Conservation (phyloP, 2,113 vertebrate species). For the Clupea harengus region DNA sequence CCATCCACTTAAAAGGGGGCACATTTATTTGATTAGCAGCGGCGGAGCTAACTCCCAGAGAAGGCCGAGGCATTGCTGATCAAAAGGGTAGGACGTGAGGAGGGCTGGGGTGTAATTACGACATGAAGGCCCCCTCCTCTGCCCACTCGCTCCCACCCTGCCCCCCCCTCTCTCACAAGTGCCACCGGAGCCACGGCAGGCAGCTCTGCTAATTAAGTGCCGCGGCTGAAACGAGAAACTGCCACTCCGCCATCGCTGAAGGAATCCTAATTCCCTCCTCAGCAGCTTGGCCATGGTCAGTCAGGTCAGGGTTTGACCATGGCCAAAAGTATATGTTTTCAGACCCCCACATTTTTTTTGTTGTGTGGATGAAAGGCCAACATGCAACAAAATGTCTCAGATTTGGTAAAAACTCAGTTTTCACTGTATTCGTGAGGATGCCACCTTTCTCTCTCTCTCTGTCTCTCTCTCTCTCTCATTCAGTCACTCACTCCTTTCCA, state of each 20-base stretch:
- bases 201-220: slow-evolving; percentile 38
- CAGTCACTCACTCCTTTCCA: neutral
- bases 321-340: neutral
- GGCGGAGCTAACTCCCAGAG: slow-evolving; percentile 48
- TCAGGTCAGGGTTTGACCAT: slow-evolving; percentile 13
- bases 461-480: neutral
- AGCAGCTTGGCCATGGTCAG: neutral
- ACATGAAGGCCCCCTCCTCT: slow-evolving; percentile 29
- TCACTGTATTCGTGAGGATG: too few relatives aligned
- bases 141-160: too few relatives aligned
- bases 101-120: slow-evolving; percentile 45
- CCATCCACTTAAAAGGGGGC: slow-evolving; percentile 59
- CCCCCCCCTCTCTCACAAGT: neutral
- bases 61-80: slow-evolving; percentile 45
- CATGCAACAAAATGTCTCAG: too few relatives aligned
- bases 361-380: too few relatives aligned
- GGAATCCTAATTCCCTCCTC: slow-evolving; percentile 42
- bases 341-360: too few relatives aligned
- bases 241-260: slow-evolving; percentile 17
- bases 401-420: too few relatives aligned
- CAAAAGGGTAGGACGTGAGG: slow-evolving; percentile 43
- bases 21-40: slow-evolving; percentile 63
- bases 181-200: slow-evolving; percentile 29
- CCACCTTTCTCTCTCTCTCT: neutral
- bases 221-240: slow-evolving; percentile 25